phyloP scores from a whole-genome alignment of 2,888 invertebrate genomes.

The Rugalucina vietnamica region DNA sequence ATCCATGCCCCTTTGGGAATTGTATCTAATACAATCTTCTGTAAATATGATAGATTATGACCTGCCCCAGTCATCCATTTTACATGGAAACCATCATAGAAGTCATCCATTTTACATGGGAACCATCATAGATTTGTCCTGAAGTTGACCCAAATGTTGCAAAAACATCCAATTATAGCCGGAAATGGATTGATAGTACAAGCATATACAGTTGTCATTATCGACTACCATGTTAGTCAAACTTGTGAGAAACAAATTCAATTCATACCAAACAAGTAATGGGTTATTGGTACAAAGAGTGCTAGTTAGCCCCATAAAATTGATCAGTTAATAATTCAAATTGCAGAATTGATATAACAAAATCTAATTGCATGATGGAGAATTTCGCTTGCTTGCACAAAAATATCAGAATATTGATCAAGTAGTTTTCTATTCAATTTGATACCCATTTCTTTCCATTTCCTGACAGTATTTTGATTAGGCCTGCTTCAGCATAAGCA shows the following conservation, averaged over 20 bases:
- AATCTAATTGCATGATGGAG: not conserved
- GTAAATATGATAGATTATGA: slow-evolving; percentile 1
- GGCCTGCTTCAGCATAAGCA: not conserved
- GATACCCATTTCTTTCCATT: not conserved
- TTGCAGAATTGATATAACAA: not conserved
- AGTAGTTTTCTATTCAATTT: slow-evolving; percentile 6
- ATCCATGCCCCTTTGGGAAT: not conserved
- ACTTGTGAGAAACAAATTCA: not conserved
- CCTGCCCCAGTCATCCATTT: not conserved
- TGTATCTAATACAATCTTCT: not conserved
- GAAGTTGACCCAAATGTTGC: slow-evolving; percentile 6
- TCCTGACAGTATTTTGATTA: not conserved
- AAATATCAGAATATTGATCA: not conserved
- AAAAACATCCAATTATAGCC: slow-evolving; percentile 2
- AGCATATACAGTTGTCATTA: not conserved
- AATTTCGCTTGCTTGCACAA: slow-evolving; percentile 2
- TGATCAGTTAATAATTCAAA: slow-evolving; percentile 5
- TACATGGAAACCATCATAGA: not conserved
- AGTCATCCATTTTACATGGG: not conserved
- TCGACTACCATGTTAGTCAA: slow-evolving; percentile 2
- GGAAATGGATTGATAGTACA: not conserved
- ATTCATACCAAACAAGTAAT: not conserved
- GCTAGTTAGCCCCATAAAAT: not conserved
- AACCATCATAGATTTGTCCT: slow-evolving; percentile 6
- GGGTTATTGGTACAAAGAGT: too few species aligned